Evolutionary conservation across 2,113 vertebrate species (phyloP).

Genomic region (Lagenorhynchus albirostris): DNA sequence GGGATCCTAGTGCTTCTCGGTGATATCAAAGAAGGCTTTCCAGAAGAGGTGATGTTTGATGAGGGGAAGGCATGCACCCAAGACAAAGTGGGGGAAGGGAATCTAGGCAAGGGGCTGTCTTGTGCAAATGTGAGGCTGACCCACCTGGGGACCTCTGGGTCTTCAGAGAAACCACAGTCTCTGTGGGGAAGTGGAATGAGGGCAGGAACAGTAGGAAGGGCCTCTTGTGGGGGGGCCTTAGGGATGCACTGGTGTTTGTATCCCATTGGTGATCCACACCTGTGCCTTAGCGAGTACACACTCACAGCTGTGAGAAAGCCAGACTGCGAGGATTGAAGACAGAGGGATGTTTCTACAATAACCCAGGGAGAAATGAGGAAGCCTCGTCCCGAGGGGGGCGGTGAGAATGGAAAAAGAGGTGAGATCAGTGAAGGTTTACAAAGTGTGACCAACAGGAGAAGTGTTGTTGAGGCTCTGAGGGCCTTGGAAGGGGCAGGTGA

Average conservation of each 20-base stretch:
- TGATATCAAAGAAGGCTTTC: background rate
- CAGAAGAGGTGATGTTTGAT: background rate
- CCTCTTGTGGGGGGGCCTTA: background rate
- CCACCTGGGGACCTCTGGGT: background rate
- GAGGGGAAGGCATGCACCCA: background rate
- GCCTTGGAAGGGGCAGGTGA: background rate
- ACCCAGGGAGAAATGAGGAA: background rate
- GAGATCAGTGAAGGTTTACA: background rate
- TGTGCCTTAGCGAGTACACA: too few species aligned
- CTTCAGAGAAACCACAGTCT: background rate
- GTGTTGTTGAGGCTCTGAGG: too few species aligned
- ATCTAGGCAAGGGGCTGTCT: too few species aligned
- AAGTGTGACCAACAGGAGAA: accelerated
- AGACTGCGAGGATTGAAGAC: accelerated
- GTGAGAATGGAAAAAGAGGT: background rate
- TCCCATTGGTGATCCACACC: background rate
- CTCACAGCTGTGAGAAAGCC: background rate
- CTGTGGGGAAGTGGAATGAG: background rate
- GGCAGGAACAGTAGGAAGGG: background rate
- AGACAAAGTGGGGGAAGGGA: background rate
- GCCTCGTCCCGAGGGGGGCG: accelerated
- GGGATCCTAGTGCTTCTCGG: background rate
- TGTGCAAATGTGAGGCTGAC: background rate
- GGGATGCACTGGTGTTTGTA: background rate
- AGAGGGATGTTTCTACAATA: accelerated